These are phyloP conservation scores for Eudasyphora cyanicolor DNA, from an alignment of 2,888 invertebrate genomes.

Conservation along the genomic window DNA sequence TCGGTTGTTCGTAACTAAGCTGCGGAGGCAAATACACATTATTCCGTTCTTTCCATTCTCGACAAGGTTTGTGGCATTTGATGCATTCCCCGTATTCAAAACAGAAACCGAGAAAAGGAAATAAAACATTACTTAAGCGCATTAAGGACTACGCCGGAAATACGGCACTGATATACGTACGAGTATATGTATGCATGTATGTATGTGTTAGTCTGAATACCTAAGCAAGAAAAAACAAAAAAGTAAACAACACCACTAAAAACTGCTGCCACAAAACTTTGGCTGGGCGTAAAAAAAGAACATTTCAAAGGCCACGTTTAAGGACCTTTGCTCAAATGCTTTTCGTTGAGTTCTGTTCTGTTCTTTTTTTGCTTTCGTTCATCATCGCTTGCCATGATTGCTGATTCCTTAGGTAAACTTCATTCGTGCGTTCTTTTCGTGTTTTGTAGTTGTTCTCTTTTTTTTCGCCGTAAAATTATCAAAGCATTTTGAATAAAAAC, in stretches of 20 bases:
- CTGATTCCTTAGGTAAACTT: background rate
- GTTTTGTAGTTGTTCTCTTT: slow-evolving; percentile 50
- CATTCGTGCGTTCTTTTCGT: slow-evolving; percentile 23
- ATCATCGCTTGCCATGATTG: slow-evolving; percentile 28
- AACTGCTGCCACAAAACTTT: slow-evolving; percentile 36
- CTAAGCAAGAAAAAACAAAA: slow-evolving; percentile 31
- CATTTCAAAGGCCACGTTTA: slow-evolving; percentile 65
- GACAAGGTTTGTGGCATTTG: background rate
- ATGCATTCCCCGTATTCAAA: slow-evolving; percentile 48
- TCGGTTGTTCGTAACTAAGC: background rate
- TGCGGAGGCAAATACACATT: background rate
- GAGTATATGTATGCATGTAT: background rate
- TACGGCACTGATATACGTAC: slow-evolving; percentile 1
- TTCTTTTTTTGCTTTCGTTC: slow-evolving; percentile 5
- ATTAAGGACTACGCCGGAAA: slow-evolving; percentile 63
- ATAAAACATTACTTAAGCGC: slow-evolving; percentile 67
- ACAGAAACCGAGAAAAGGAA: slow-evolving; percentile 59
- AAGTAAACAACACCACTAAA: slow-evolving; percentile 48
- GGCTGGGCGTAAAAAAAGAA: slow-evolving; percentile 38
- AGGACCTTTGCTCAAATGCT: slow-evolving; percentile 44
- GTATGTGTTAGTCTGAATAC: background rate
- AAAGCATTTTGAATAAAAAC: slow-evolving; percentile 67
- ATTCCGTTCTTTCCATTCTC: background rate
- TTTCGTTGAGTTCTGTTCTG: slow-evolving; percentile 35
- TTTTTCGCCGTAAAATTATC: slow-evolving; percentile 52